A percentile compares a stretch with the other conserved stretches of the same genome.
Conservation (phyloP, 1,140 invertebrate genomes). For the Antheraea pernyi region DNA sequence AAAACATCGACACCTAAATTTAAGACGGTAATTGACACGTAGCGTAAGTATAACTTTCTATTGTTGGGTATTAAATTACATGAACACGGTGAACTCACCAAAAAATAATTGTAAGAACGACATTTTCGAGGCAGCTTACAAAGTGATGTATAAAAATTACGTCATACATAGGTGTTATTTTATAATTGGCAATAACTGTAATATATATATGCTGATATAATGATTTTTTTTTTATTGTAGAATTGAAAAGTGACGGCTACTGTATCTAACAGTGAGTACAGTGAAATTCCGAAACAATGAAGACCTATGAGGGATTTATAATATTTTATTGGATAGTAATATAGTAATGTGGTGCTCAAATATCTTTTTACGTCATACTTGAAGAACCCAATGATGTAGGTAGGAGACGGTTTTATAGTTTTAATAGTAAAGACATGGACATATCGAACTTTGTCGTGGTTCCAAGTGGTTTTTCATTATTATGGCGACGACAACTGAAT, state of each 20-base stretch:
- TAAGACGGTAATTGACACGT: conserved; percentile 15
- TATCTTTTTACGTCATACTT: too few species aligned
- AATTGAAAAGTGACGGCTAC: too few species aligned
- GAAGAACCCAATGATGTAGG: too few species aligned
- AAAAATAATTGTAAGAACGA: background rate
- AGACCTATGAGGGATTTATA: too few species aligned
- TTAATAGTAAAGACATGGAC: conserved; percentile 26
- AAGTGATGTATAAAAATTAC: too few species aligned
- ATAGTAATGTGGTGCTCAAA: too few species aligned
- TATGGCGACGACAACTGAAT: conserved; percentile 71
- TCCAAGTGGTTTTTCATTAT: conserved; percentile 60
- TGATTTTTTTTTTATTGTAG: too few species aligned
- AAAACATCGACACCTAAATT: conserved; percentile 28
- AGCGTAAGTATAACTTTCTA: conserved; percentile 12
- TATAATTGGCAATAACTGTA: background rate
- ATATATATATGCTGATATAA: too few species aligned
- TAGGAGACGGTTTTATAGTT: too few species aligned
- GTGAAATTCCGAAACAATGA: too few species aligned
- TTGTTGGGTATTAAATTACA: background rate
- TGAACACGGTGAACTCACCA: background rate
- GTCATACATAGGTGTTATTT: background rate
- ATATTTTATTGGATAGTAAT: too few species aligned
- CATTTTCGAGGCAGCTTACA: background rate
- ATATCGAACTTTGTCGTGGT: conserved; percentile 70
- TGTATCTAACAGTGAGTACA: too few species aligned